These are phyloP conservation scores for Quadriops clusia DNA, from an alignment of 2,888 invertebrate species.

Conservation along the genomic window DNA sequence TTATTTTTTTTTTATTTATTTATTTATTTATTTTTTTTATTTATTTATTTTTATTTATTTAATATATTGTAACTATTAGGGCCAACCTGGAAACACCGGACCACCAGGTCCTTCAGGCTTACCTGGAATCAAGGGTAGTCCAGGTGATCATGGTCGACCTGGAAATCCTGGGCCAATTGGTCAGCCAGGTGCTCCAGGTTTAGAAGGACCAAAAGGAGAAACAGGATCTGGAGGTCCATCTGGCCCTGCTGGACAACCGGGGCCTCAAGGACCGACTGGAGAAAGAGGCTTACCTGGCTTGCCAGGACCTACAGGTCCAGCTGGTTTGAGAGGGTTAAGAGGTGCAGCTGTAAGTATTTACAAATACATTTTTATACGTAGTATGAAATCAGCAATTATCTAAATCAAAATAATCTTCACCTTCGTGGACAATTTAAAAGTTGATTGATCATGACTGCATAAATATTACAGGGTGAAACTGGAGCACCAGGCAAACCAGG, in stretches of 20 bases:
- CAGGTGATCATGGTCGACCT: conserved; percentile 57
- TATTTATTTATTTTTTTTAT: conserved; percentile 7
- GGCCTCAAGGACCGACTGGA: conserved; percentile 57
- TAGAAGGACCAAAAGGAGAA: conserved; percentile 66
- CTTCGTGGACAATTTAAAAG: conserved; percentile 1
- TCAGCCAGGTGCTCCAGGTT: conserved; percentile 56
- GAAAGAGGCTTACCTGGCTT: conserved; percentile 53
- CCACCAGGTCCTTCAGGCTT: conserved; percentile 58
- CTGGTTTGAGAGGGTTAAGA: conserved; percentile 53
- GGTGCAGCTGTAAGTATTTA: conserved; percentile 44
- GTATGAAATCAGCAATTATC: not conserved
- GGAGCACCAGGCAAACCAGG: conserved; percentile 64
- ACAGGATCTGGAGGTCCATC: conserved; percentile 54
- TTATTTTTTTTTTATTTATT: conserved; percentile 6
- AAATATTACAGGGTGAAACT: conserved; percentile 49
- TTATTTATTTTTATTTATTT: not conserved
- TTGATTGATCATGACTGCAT: not conserved
- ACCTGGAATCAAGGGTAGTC: conserved; percentile 58
- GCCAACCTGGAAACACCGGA: conserved; percentile 57
- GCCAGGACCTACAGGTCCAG: conserved; percentile 49
- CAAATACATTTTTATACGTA: not conserved
- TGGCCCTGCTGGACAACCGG: conserved; percentile 59
- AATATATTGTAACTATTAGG: conserved; percentile 41
- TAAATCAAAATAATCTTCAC: not conserved
- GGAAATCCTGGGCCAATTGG: conserved; percentile 59